Percentiles rank a stretch among this genome's conserved stretches.
These are phyloP conservation scores for Pachycephus smyrnensis DNA, from an alignment of 2,888 invertebrate species.

Conservation along the genomic window DNA sequence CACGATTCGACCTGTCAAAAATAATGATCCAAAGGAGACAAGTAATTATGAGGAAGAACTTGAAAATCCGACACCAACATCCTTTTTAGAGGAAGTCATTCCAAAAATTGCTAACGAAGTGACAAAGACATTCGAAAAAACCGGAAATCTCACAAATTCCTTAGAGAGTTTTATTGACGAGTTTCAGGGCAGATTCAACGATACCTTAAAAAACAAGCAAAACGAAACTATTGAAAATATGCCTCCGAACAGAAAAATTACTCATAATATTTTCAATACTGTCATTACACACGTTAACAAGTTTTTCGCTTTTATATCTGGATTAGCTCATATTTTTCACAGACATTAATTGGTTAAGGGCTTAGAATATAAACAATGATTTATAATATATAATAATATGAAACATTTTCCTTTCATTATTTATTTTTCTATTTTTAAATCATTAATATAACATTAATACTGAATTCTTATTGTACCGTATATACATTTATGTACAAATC, in stretches of 20 bases:
- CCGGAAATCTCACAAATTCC: constrained; percentile 43
- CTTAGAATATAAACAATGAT: too few relatives aligned
- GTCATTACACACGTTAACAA: constrained; percentile 43
- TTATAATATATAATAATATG: neutral
- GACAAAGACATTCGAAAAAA: constrained; percentile 40
- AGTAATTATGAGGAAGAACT: neutral
- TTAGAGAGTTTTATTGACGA: constrained; percentile 46
- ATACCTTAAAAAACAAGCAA: constrained; percentile 16
- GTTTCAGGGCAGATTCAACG: constrained; percentile 39
- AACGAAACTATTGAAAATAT: neutral
- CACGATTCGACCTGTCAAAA: neutral
- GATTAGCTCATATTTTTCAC: constrained; percentile 35
- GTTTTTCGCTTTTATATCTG: constrained; percentile 46
- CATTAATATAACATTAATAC: constrained; percentile 1
- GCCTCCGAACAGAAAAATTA: constrained; percentile 4
- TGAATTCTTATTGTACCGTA: constrained; percentile 4
- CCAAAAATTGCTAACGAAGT: constrained; percentile 46
- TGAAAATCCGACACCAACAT: neutral
- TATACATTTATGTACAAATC: constrained; percentile 5
- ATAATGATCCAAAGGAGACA: neutral
- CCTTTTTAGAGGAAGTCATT: constrained; percentile 40
- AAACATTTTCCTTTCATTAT: neutral
- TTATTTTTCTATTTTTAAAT: constrained; percentile 6
- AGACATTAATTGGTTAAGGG: constrained; percentile 18
- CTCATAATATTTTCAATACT: constrained; percentile 31